Base-by-base conservation (phyloP, 2,113 vertebrate species). In the Menura novaehollandiae region DNA sequence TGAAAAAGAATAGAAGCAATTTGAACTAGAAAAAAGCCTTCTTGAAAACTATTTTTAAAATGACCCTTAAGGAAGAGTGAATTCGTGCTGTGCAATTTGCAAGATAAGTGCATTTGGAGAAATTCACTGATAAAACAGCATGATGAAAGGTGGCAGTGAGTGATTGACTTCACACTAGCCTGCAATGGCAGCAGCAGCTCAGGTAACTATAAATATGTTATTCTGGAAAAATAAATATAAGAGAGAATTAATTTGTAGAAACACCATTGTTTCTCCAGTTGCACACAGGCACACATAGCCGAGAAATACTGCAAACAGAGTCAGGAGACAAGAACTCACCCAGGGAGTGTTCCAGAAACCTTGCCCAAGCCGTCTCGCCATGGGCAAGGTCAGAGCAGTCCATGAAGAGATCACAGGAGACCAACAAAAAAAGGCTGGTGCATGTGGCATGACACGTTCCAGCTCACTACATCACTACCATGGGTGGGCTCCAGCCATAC, bases 41-140 rank as follows among this genome's bases (percentile, higher is more conserved):
- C 66, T 84, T 93, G 44, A n/a, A 93, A 93, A 74, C 80, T 92
- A 51, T 93, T 95, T 89, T 93, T 68, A 23, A 94, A 94, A 93
- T 47, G 1, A 86, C 73, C 86, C 91, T 92, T 85, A 89, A 92
- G 69, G 73, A 95, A 92, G 68, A 94, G 73, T 91, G 89, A 95
- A 46, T 71, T 92, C 89, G 9, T 81, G 89, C 76, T 91, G 91
- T 30, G 83, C 77, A 94, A 68, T 92, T 95, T 94, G 77, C 76
- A 91, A 86, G 79, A 16, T 86, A 92, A 97, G 87, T 89, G 76
- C 69, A 68, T 95, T 78, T 89, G 69, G 82, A 96, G 84, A 41
- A 95, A 82, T 60, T 74, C 44, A 41, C 84, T 78, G 86, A 92
- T 85, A 84, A 94, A 95, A 75, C n/a, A 87, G 77, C 46, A 32